A percentile compares a stretch with the other conserved stretches of the same genome.
These are phyloP conservation scores for Podiceps cristatus DNA, from an alignment of 2,113 vertebrate species.

Conservation along the genomic window DNA sequence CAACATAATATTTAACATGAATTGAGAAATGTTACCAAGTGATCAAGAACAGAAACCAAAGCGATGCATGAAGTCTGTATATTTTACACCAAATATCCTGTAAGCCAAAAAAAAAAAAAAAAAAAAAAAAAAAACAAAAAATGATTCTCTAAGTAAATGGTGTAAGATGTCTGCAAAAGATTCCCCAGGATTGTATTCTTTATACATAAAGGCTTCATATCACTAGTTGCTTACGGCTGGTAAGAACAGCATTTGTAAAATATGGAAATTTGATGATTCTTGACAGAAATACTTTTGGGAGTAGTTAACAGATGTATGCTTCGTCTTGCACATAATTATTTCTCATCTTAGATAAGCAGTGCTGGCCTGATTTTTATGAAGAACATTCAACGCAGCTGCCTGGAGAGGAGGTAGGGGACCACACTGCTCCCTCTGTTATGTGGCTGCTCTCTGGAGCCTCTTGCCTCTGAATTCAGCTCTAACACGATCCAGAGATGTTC, in stretches of 20 bases:
- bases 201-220: not conserved
- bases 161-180: not conserved
- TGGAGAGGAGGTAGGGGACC: not conserved
- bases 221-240: not conserved
- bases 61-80: not conserved
- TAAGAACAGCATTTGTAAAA: slow-evolving; percentile 8
- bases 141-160: not conserved
- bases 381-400: not conserved
- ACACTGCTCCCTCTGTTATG: not conserved
- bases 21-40: not conserved
- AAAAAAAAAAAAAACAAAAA: not conserved
- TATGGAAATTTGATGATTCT: not conserved
- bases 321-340: not conserved
- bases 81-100: not conserved
- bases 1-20: not conserved
- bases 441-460: not conserved
- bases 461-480: not conserved
- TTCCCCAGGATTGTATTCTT: not conserved
- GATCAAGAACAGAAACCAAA: not conserved
- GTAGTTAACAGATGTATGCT: not conserved
- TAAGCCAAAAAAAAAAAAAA: not conserved
- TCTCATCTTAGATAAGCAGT: not conserved
- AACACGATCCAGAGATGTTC: not conserved
- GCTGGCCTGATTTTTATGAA: not conserved
- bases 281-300: slow-evolving; percentile 26